These are phyloP conservation scores for Macrophya alboannulata DNA, from an alignment of 2,888 invertebrate genomes.

Conservation along the genomic window DNA sequence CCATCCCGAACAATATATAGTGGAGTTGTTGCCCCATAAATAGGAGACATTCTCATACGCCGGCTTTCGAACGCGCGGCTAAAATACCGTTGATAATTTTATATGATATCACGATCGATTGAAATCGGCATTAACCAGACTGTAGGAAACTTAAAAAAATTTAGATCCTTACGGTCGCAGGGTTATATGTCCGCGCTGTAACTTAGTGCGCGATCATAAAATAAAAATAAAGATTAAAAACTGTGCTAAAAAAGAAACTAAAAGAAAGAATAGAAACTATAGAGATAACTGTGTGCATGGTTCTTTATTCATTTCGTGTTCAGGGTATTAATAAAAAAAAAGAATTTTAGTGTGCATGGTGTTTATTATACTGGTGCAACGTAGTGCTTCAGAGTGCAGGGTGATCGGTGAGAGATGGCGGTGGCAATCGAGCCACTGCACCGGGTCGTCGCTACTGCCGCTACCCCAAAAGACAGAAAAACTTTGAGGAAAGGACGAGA, in stretches of 20 bases:
- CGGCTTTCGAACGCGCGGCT: neutral
- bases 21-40: neutral
- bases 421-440: constrained; percentile 74
- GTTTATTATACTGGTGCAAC: constrained; percentile 54
- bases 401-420: constrained; percentile 75
- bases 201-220: no score
- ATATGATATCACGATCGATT: neutral
- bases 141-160: neutral
- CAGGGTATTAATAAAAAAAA: neutral
- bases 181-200: no score
- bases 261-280: neutral
- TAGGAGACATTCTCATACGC: neutral
- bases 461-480: constrained; percentile 19
- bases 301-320: neutral
- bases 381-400: constrained; percentile 52
- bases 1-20: neutral
- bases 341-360: constrained; percentile 1
- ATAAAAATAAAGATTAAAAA: neutral
- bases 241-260: neutral
- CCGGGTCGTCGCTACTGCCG: constrained; percentile 72
- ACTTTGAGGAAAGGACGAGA: neutral
- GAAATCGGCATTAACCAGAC: neutral
- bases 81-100: neutral
- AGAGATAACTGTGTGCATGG: neutral
- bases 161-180: neutral